Evolutionary conservation across 1,140 invertebrate species (phyloP), one percentile per base, ranked within the genome.

Genomic region (Drosophila arawakana): DNA sequence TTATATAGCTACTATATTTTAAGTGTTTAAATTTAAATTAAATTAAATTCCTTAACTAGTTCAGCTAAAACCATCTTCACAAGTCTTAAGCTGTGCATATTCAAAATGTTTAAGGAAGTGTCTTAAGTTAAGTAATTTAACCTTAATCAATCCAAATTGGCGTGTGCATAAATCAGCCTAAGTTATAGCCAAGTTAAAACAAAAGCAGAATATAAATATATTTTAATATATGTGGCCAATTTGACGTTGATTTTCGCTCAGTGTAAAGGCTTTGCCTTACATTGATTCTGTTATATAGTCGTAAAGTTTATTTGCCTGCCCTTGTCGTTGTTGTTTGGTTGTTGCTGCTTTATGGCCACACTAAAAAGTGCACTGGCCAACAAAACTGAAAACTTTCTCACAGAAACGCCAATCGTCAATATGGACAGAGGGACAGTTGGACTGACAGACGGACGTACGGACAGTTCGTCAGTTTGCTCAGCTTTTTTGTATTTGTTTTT

Each of bases 261-360:
- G 71, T 73, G 71, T 61, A 41, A 34, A 46, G 34, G 30, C 77
- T 65, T 68, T 81, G 82, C 65, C 82, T 88, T 85, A 88, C 82
- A 88, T 88, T 86, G 82, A 88, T 88, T 82, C 83, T 88, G 83
- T 80, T 86, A 86, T 88, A 82, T 82, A 76, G 80, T 86, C 82
- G 82, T 86, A 86, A 86, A 82, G 82, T 86, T 86, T 86, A 86
- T 86, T 86, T 88, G 82, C 79, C 71, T 86, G 79, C 82, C 83
- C 82, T 86, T 88, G 55, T 69, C 83, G 82, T 58, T 80, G 73
- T 47, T 73, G 57, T 69, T 85, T 52, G 43, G 73, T 70, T 86
- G 74, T 65, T 70, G 70, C 49, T 72, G 59, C 79, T 85, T 85
- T 85, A 86, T 86, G 73, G 69, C 61, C 76, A 82, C 59, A 86